Base-by-base conservation (phyloP, 2,888 invertebrate species). In the Cybosia mesomella region DNA sequence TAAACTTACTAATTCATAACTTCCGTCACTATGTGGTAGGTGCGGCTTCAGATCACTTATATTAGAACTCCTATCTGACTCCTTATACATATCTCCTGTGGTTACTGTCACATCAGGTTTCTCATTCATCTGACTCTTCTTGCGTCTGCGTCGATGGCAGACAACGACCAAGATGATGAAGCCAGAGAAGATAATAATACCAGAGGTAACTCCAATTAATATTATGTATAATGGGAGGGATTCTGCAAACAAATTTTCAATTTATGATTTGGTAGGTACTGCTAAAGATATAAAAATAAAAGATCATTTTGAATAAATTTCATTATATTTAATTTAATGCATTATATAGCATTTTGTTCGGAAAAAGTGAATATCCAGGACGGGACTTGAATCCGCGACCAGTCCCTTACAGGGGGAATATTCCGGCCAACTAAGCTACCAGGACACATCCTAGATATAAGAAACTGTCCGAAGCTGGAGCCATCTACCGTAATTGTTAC, bases 11-110 rank as follows among this genome's bases (percentile, higher is more conserved):
- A 96, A 95, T 83, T 97, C 97, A 89, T 97, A 97, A 77, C 97
- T 97, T 36, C 97, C 97, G 68, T 97, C 97, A 67, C 97, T 97
- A 21, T 98, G 98, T 54, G 98, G 96, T 73, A 98, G 96, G 89
- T 98, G 98, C 75, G 98, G 96, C 92, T 98, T 98, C 87, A 98
- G 94, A 91, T 98, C 98, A 77, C 98, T 98, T 81, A 98, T 98
- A 90, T 98, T 98, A 43, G 98, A 98, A 84, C 98, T 98, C 73
- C 98, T 96, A 88, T 98, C 98, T 70, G 98, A 98, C 87, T 97
- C 97, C 77, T 97, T 94, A 77, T 96, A 96, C 84, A 90, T 87
- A 70, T 95, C 94, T 9, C 91, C 86, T 1, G 90, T 87, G 0
- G 91, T 93, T 7, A 92, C 93, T 0, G 95, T 95, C 0, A 95